phyloP scores from a whole-genome alignment of 2,888 invertebrate species.

The Sinopyrophorus schimmeli region DNA sequence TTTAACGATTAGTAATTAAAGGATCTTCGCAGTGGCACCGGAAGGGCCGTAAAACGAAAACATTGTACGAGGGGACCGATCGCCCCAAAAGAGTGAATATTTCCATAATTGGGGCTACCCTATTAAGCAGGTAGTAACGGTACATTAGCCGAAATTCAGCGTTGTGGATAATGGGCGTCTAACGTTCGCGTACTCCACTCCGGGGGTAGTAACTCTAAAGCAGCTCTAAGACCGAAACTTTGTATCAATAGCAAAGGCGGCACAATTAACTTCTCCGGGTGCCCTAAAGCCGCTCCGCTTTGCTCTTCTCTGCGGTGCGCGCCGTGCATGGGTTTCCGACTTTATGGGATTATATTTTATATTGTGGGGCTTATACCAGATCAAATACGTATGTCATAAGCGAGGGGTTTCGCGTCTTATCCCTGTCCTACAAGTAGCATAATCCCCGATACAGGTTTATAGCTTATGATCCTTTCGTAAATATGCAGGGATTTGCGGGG shows the following conservation, averaged over 20 bases:
- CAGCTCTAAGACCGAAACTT: slow-evolving; percentile 36
- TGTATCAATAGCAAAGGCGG: slow-evolving; percentile 40
- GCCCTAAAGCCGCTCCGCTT: slow-evolving; percentile 35
- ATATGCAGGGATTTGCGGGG: too few relatives aligned
- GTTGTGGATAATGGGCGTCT: slow-evolving; percentile 28
- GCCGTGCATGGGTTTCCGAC: slow-evolving; percentile 11
- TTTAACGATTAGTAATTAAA: too few relatives aligned
- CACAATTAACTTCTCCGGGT: slow-evolving; percentile 41
- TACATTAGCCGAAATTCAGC: slow-evolving; percentile 26
- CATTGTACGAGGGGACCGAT: not conserved
- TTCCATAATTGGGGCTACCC: slow-evolving; percentile 20
- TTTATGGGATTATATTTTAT: slow-evolving; percentile 23
- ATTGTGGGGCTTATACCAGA: slow-evolving; percentile 15
- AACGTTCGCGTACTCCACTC: slow-evolving; percentile 18
- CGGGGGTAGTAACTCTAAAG: slow-evolving; percentile 31
- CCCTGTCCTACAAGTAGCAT: slow-evolving; percentile 1
- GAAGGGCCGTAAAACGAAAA: slow-evolving; percentile 11
- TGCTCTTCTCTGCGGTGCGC: slow-evolving; percentile 22
- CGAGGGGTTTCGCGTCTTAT: slow-evolving; percentile 1
- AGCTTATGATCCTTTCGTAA: slow-evolving; percentile 2
- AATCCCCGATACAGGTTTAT: slow-evolving; percentile 8
- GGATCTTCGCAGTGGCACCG: too few relatives aligned
- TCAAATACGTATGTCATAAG: slow-evolving; percentile 16
- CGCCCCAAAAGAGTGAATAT: slow-evolving; percentile 1
- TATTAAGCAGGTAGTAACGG: slow-evolving; percentile 30